These are phyloP conservation scores for Raja brachyura DNA, from an alignment of 2,113 vertebrate genomes.

Conservation along the genomic window DNA sequence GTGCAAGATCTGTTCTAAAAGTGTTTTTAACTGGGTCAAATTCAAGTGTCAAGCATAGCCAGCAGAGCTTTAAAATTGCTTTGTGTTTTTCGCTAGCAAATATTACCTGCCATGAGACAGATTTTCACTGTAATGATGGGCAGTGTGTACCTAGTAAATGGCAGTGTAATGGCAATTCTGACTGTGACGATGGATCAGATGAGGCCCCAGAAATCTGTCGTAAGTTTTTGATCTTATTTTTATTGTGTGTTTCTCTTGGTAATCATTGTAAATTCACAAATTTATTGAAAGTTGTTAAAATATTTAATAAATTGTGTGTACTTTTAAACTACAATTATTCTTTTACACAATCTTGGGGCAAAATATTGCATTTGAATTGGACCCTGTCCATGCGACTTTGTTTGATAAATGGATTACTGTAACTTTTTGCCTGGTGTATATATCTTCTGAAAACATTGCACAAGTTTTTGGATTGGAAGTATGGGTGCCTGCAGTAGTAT, in stretches of 20 bases:
- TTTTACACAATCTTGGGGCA: not conserved
- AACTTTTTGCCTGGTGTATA: no score
- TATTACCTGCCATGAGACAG: not conserved
- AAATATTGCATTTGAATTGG: not conserved
- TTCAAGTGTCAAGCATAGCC: no score
- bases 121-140: slow-evolving; percentile 25
- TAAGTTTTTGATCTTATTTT: slow-evolving; percentile 3
- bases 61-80: not conserved
- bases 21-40: not conserved
- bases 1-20: no score
- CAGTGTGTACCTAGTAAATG: slow-evolving; percentile 17
- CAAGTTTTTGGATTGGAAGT: not conserved
- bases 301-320: not conserved
- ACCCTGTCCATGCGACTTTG: not conserved
- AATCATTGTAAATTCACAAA: not conserved
- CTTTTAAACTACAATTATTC: not conserved
- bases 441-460: no score
- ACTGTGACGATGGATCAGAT: slow-evolving; percentile 32
- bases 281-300: not conserved
- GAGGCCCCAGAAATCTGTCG: slow-evolving; percentile 12
- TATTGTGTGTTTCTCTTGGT: not conserved
- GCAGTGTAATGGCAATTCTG: slow-evolving; percentile 26
- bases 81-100: not conserved
- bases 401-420: no score
- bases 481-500: not conserved